Base-by-base conservation (phyloP, 1,140 invertebrate genomes). In the Monochamus saltuarius region DNA sequence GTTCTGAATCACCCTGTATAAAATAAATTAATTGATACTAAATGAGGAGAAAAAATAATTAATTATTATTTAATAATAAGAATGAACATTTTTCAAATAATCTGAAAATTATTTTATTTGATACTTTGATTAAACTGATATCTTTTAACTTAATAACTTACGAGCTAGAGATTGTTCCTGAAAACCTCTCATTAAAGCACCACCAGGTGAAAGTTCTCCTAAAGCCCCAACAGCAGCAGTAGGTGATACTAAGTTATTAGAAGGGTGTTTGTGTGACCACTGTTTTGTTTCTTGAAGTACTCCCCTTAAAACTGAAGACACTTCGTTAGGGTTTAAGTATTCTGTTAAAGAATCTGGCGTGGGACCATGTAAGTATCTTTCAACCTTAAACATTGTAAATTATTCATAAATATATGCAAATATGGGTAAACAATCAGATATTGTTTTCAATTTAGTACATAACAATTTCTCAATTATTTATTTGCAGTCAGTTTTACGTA, bases 151-250 rank as follows among this genome's bases (percentile, higher is more conserved):
- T n/a, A 37, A 43, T 22, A 58, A 84, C 87, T 86, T 82, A 92
- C 92, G 88, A 54, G 86, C 84, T 79, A 88, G 82, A 75, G 87
- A 85, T 73, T 89, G 85, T 69, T 89, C 87, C 66, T 88, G 84
- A 73, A 90, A 90, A 13, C 91, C 88, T 67, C 93, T 86, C 94
- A 97, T 96, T 8, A 97, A 82, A 36, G 87, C 85, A 22, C 95
- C 95, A 54, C 94, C 94, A n/a, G 94, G 93, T 69, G 91, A 94
- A 13, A 97, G 80, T 80, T 97, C 94, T 22, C 91, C 91, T 4
- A 97, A 75, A 52, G 90, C 91, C 64, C 84, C 86, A 4, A 94
- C 88, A 13, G 93, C 91, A 34, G 85, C 86, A 47, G 83, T 84
- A 11, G 90, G 84, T 66, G 79, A 81, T 47, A 86, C 77, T 68